Base-by-base conservation (phyloP, 2,113 vertebrate genomes). In the Apteryx mantelli region DNA sequence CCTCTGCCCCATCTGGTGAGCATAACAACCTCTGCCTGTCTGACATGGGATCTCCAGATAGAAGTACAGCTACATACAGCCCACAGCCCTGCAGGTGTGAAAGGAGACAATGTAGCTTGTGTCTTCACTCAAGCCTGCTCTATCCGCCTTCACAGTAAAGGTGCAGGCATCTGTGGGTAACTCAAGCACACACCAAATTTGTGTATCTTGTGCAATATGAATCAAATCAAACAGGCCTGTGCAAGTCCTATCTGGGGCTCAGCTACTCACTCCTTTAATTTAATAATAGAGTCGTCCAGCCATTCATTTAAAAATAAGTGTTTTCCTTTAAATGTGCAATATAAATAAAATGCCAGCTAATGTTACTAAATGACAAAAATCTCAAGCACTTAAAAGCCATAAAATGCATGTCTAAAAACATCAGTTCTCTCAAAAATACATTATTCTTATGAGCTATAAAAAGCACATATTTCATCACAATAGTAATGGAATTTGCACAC, bases 311-410 rank as follows among this genome's bases (percentile, higher is more conserved):
- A 79, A 88, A 91, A 82, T 16, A 48, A 69, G 4, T 30, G n/a
- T 21, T 86, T 83, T 84, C 11, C 68, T 82, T 86, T 86, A 87
- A 91, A 64, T 10, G 28, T 24, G n/a, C 36, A 88, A 79, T 9
- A 64, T 44, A 88, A 90, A 75, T 61, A 73, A 68, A 91, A 82
- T 1, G 0, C 38, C 56, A 56, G 22, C 22, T 53, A 73, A 71
- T n/a, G n/a, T 50, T 87, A 53, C 42, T 76, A 58, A 87, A 86
- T 52, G 17, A 53, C 64, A 94, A 91, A 92, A 95, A 88, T 77
- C 58, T 60, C 40, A 86, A 70, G 87, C 19, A 88, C 55, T 46
- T 86, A 83, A 55, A 91, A 85, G 26, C 58, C 22, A 63, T 89
- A 76, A 92, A 89, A 92, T 46, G 25, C 34, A 40, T 53, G 13